Evolutionary conservation across 2,888 invertebrate genomes (phyloP).

Genomic region (Caenorhabditis imperialis): DNA sequence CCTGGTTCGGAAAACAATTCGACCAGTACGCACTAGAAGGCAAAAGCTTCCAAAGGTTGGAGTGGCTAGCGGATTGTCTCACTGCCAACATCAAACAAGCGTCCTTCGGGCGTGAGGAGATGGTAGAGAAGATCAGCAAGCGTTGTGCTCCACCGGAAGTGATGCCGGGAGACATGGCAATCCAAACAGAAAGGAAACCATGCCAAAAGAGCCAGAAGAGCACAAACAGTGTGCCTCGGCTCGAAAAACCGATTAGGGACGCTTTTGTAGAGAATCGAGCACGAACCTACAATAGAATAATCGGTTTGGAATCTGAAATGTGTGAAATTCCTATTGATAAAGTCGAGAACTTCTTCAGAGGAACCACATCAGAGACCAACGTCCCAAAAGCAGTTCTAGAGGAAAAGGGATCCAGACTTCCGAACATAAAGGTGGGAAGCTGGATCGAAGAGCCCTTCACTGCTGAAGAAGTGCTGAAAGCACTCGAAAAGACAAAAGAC

Average conservation of each 20-base stretch:
- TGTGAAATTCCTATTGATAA: conserved; percentile 8
- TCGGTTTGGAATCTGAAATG: not conserved
- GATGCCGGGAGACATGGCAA: not conserved
- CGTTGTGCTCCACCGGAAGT: not conserved
- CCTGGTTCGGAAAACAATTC: not conserved
- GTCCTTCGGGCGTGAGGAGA: not conserved
- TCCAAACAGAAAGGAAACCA: conserved; percentile 2
- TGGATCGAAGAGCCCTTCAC: not conserved
- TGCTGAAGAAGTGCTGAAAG: not conserved
- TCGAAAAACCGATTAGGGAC: not conserved
- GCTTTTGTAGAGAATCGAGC: conserved; percentile 1
- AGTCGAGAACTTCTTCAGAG: conserved; percentile 5
- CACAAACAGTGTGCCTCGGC: not conserved
- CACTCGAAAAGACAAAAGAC: not conserved
- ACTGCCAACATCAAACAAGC: conserved; percentile 1
- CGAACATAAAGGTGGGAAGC: not conserved
- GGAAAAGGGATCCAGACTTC: conserved; percentile 3
- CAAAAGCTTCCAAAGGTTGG: not conserved
- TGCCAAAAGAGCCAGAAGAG: not conserved
- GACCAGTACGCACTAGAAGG: not conserved
- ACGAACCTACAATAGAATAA: not conserved
- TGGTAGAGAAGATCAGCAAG: not conserved
- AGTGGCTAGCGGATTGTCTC: conserved; percentile 3
- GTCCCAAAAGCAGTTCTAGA: conserved; percentile 9
- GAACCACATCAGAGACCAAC: conserved; percentile 12